Conservation (phyloP, 2,797 vertebrate species). For the Hypotaenidia philippensis region DNA sequence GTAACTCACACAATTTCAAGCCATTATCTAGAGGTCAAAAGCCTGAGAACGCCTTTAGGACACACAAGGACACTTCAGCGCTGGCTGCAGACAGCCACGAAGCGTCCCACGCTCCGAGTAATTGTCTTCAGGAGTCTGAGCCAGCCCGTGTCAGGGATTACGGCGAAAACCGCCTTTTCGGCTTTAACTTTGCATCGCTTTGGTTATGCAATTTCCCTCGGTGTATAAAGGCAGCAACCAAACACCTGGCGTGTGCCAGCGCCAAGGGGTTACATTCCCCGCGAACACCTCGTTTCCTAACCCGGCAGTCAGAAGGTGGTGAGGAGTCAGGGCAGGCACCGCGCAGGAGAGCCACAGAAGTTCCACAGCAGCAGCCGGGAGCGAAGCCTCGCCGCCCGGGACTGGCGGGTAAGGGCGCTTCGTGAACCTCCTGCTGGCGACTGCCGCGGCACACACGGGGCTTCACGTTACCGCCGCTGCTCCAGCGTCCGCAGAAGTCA, state of each 20-base stretch:
- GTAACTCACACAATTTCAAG: background rate
- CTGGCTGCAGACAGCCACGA: background rate
- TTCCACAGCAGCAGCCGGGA: background rate
- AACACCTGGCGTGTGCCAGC: rapidly evolving
- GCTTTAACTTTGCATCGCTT: background rate
- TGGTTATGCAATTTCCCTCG: background rate
- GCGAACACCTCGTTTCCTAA: background rate
- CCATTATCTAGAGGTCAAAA: background rate
- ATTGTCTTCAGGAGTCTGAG: background rate
- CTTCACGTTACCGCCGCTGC: rapidly evolving
- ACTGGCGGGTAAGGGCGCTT: rapidly evolving
- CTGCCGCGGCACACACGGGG: background rate
- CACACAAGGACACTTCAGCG: background rate
- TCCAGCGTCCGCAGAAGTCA: background rate
- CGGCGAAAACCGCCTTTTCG: background rate
- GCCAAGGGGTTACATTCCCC: background rate
- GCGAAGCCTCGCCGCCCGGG: background rate
- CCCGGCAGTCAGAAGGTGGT: too few relatives aligned
- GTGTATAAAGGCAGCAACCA: background rate
- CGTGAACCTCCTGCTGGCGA: background rate
- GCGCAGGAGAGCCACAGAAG: background rate
- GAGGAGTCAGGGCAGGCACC: background rate
- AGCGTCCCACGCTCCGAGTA: background rate
- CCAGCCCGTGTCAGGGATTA: rapidly evolving
- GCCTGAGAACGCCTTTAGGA: background rate